phyloP scores from a whole-genome alignment of 2,113 vertebrate species.

The Antechinus stuartii region DNA sequence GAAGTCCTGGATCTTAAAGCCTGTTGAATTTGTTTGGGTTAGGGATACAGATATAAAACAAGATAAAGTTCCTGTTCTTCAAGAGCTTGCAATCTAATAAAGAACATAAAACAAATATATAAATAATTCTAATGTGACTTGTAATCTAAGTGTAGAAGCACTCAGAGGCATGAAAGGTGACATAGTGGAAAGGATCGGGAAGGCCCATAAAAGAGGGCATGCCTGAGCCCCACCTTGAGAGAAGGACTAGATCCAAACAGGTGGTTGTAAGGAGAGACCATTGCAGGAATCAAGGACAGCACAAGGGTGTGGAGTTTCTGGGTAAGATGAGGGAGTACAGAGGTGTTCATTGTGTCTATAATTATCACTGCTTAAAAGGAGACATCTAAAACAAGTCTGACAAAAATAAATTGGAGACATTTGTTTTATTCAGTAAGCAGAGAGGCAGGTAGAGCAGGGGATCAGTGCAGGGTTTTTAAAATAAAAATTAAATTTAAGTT shows the following conservation, averaged over 20 bases:
- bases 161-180: neutral
- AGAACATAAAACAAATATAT: neutral
- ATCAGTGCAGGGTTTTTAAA: neutral
- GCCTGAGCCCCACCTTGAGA: neutral
- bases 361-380: neutral
- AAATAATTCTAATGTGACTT: neutral
- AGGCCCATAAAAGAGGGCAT: neutral
- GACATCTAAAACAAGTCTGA: neutral
- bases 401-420: neutral
- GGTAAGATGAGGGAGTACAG: neutral
- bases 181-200: neutral
- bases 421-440: neutral
- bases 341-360: neutral
- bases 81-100: neutral
- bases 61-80: neutral
- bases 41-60: neutral
- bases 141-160: neutral
- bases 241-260: neutral
- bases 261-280: neutral
- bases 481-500: neutral
- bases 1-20: neutral
- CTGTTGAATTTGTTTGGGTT: neutral
- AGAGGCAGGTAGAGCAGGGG: neutral
- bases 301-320: neutral
- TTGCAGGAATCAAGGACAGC: neutral